These are phyloP conservation scores for Prietella phreatophila DNA, from an alignment of 2,113 vertebrate species.

Conservation along the genomic window DNA sequence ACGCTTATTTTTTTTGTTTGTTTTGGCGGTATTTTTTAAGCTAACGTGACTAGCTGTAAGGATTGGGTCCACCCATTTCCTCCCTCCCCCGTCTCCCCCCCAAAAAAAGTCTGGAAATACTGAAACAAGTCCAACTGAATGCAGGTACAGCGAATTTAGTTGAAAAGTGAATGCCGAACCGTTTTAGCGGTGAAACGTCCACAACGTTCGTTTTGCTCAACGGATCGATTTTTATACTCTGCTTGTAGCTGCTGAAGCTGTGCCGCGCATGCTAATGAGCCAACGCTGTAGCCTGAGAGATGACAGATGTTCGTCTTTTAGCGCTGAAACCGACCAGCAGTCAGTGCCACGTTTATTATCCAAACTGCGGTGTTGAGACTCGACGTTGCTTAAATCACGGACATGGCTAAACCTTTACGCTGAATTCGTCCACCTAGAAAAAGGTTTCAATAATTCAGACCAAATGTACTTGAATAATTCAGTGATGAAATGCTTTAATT, in stretches of 20 bases:
- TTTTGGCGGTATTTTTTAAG: not conserved
- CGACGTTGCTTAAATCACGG: not conserved
- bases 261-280: not conserved
- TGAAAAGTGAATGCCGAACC: too few species aligned
- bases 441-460: slow-evolving; percentile 17
- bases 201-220: not conserved
- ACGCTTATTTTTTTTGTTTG: not conserved
- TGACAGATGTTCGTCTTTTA: slow-evolving; percentile 27
- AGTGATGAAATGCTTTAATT: slow-evolving; percentile 33
- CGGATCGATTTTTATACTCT: not conserved
- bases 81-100: too few species aligned
- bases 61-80: too few species aligned
- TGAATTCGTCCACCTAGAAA: not conserved
- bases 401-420: not conserved
- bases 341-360: not conserved
- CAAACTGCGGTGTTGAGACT: not conserved
- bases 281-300: not conserved
- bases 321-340: not conserved
- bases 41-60: not conserved
- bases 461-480: slow-evolving; percentile 23
- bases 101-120: not conserved
- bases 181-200: not conserved
- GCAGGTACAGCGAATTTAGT: too few species aligned
- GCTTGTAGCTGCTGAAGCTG: not conserved
- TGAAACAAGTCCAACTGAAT: not conserved